Evolutionary conservation across 2,797 vertebrate species (phyloP), one percentile per base, ranked within the genome.

Genomic region (Sebastes paucispinis): DNA sequence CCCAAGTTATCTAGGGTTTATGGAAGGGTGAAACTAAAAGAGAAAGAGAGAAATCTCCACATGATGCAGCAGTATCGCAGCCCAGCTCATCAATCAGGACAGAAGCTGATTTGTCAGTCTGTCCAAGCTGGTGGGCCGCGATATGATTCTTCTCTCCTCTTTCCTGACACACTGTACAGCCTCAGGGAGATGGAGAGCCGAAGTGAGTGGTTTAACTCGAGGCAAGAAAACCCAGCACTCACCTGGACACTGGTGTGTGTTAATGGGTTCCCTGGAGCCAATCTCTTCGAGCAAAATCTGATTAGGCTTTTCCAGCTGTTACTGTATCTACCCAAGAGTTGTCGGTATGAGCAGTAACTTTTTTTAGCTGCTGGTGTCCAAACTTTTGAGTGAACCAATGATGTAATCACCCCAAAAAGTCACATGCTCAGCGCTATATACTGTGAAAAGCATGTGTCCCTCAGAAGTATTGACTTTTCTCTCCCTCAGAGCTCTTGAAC

Each of bases 221-320:
- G 85, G 87, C 69, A 36, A 81, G 52, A 81, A 60, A 85, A 29
- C 52, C 70, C 73, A 78, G 68, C 67, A 60, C 84, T 85, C 86
- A 91, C 84, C 89, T 90, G 87, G 87, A 89, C 84, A 67, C 77
- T 58, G 27, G 50, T 76, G 79, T 39, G 59, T 69, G 78, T 83
- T 94, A 94, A 94, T 92, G 76, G 91, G 83, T 92, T 90, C 92
- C 92, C 73, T 54, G 76, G 91, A 92, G 88, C 77, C 87, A 85
- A 75, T 88, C 74, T 93, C 83, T 87, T 84, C 14, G 22, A 54
- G 87, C 83, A 27, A 81, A 79, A 88, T 77, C 81, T 87, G 87
- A 95, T 93, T 91, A 88, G 65, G 64, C 86, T 43, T 85, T 89
- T 82, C 72, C 73, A 87, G 77, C 81, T 75, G 73, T 83, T 75